Percentiles rank a stretch among this genome's conserved stretches.
Conservation (phyloP, 2,113 vertebrate species). For the Mionectes macconnelli region DNA sequence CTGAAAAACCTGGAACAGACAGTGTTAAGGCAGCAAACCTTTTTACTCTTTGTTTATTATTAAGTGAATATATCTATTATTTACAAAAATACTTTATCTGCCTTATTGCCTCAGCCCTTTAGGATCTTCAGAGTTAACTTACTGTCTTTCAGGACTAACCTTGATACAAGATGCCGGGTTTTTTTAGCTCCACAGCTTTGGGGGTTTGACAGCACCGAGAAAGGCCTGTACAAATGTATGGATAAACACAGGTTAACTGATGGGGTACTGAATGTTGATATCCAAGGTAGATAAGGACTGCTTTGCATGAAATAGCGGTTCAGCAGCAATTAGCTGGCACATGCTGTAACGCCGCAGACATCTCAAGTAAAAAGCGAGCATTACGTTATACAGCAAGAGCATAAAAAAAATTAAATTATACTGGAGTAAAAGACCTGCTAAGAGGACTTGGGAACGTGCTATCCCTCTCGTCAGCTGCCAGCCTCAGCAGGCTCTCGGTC, state of each 20-base stretch:
- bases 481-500: fast-evolving
- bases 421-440: neutral
- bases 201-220: neutral
- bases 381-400: fast-evolving
- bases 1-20: neutral
- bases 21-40: neutral
- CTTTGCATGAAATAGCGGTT: neutral
- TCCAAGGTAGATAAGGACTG: neutral
- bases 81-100: neutral
- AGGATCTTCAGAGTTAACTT: neutral
- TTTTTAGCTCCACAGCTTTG: neutral
- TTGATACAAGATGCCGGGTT: neutral
- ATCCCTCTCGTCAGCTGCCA: neutral
- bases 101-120: neutral
- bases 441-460: neutral
- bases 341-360: neutral
- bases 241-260: neutral
- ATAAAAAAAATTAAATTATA: neutral
- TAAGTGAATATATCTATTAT: neutral
- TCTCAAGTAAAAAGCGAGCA: neutral
- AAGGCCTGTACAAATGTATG: neutral
- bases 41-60: neutral
- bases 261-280: neutral
- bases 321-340: neutral
- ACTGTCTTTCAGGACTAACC: neutral